These are phyloP conservation scores for Calephelis perditalis DNA, from an alignment of 2,888 invertebrate species.

Conservation along the genomic window DNA sequence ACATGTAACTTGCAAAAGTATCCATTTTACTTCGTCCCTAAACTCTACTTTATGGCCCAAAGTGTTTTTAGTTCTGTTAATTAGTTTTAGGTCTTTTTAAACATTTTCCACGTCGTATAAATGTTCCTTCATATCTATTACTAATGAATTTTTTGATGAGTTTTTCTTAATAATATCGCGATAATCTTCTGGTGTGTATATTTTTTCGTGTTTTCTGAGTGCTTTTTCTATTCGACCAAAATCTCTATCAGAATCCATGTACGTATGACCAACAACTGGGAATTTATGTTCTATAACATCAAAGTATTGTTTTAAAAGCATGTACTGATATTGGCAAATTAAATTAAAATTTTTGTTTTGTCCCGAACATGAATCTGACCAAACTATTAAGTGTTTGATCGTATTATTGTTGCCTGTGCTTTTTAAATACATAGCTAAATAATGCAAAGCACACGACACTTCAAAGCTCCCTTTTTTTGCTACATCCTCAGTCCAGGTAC, in stretches of 20 bases:
- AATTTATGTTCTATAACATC: neutral
- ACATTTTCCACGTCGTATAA: neutral
- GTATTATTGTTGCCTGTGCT: neutral
- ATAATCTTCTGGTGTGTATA: neutral
- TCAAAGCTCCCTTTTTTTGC: neutral
- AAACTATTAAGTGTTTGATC: neutral
- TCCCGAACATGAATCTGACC: neutral
- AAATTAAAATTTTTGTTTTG: neutral
- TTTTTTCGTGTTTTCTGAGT: neutral
- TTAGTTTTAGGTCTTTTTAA: neutral
- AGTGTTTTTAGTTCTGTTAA: neutral
- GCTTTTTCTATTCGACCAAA: too few species aligned
- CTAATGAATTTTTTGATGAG: neutral
- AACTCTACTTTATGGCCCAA: neutral
- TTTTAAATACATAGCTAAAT: neutral
- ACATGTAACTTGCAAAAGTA: neutral
- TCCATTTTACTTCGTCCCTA: neutral
- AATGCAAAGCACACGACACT: neutral
- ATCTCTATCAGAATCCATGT: too few species aligned
- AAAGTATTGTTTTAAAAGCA: neutral
- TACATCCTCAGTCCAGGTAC: neutral
- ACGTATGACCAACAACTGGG: too few species aligned
- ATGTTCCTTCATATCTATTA: neutral
- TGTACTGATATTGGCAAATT: neutral
- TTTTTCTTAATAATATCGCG: neutral